Conservation (phyloP, 2,888 invertebrate genomes). For the Tigriopus californicus region DNA sequence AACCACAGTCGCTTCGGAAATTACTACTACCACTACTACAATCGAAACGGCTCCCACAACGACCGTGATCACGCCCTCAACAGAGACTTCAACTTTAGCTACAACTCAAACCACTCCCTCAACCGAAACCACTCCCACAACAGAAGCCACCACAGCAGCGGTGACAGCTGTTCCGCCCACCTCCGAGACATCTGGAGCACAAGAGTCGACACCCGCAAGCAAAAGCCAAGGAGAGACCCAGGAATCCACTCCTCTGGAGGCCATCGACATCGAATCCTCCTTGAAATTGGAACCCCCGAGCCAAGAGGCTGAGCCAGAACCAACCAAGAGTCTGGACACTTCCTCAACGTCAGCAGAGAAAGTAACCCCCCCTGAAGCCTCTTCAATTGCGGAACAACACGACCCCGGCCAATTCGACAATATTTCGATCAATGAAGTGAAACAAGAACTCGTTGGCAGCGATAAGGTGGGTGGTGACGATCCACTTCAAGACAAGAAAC, state of each 20-base stretch:
- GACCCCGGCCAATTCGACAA: no score
- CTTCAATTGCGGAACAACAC: no score
- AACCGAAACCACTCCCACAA: background rate
- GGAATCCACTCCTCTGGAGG: background rate
- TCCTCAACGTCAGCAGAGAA: background rate
- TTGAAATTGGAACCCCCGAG: background rate
- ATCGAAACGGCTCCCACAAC: background rate
- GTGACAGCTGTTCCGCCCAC: background rate
- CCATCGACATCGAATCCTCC: background rate
- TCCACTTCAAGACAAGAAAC: background rate
- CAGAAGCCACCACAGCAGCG: background rate
- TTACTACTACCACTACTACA: background rate
- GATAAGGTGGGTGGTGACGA: background rate
- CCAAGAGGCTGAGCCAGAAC: background rate
- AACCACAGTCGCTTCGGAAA: background rate
- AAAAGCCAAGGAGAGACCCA: background rate
- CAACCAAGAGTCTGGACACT: no score
- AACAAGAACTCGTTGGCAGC: background rate
- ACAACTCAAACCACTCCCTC: background rate
- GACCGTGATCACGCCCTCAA: no score
- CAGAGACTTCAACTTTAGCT: no score
- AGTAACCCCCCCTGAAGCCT: background rate
- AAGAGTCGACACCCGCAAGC: background rate
- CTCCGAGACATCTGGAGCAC: background rate
- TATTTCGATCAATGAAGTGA: background rate